A percentile compares a stretch with the other conserved stretches of the same genome.
phyloP scores from a whole-genome alignment of 2,113 vertebrate genomes.

The Parotia lawesii region DNA sequence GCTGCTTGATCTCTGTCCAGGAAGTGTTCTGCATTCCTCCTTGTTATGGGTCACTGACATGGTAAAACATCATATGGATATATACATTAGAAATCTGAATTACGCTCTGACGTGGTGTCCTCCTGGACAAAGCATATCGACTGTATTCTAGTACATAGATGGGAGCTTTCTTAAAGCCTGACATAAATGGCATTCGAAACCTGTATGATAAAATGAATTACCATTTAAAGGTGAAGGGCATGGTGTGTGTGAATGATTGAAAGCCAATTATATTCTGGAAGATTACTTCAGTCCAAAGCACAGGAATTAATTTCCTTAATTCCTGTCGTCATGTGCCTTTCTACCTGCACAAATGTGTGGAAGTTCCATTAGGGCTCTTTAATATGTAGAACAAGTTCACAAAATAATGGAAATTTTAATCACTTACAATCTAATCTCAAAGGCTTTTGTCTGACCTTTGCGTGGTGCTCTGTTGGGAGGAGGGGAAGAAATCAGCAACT shows the following conservation, averaged over 20 bases:
- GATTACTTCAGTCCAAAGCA: constrained; percentile 59
- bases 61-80: neutral
- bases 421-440: constrained; percentile 59
- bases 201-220: constrained; percentile 17
- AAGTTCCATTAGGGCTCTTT: constrained; percentile 41
- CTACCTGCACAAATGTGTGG: constrained; percentile 49
- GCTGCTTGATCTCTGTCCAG: neutral
- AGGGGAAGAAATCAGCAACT: neutral
- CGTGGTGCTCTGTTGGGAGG: neutral
- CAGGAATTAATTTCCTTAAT: constrained; percentile 62
- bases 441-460: constrained; percentile 55
- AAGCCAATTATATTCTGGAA: constrained; percentile 48
- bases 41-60: neutral
- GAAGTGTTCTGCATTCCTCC: neutral
- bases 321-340: constrained; percentile 41
- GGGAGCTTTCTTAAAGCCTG: neutral
- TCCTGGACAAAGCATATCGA: neutral
- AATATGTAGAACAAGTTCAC: constrained; percentile 56
- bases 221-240: constrained; percentile 47
- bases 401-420: constrained; percentile 68
- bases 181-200: neutral
- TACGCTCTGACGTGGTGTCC: fast-evolving
- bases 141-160: neutral
- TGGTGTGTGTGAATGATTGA: constrained; percentile 50
- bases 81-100: neutral